Conservation (phyloP, 2,888 invertebrate species). For the Perithous albicinctus region DNA sequence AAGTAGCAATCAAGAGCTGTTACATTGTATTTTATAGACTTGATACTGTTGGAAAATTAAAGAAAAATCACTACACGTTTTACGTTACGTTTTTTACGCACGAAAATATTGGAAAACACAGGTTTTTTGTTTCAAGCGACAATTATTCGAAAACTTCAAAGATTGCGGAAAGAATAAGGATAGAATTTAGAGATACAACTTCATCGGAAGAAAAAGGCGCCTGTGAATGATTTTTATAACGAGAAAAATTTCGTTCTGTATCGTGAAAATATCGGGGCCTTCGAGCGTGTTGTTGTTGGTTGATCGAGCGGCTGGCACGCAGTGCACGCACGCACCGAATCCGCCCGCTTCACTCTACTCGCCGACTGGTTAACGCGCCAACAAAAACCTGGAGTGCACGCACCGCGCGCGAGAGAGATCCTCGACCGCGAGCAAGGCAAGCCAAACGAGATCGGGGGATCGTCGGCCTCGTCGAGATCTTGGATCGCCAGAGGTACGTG, state of each 20-base stretch:
- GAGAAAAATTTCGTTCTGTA: neutral
- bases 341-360: constrained; percentile 7
- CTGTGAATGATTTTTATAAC: neutral
- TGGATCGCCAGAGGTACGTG: constrained; percentile 53
- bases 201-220: neutral
- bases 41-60: no score
- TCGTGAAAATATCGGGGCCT: neutral
- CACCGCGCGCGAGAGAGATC: constrained; percentile 59
- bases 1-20: no score
- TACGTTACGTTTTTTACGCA: no score
- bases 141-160: no score
- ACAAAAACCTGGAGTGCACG: constrained; percentile 75
- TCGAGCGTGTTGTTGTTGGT: constrained; percentile 1
- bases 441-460: constrained; percentile 65
- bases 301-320: neutral
- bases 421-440: constrained; percentile 54
- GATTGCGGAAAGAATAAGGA: neutral
- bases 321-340: constrained; percentile 7
- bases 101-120: no score
- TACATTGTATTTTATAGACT: no score
- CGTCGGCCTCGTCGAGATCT: constrained; percentile 65
- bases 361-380: constrained; percentile 66
- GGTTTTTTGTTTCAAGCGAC: no score
- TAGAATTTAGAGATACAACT: neutral
- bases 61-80: no score